Percentiles rank a stretch among this genome's conserved stretches.
Evolutionary conservation across 2,888 invertebrate genomes (phyloP).

Genomic region (Rhamnusium bicolor): DNA sequence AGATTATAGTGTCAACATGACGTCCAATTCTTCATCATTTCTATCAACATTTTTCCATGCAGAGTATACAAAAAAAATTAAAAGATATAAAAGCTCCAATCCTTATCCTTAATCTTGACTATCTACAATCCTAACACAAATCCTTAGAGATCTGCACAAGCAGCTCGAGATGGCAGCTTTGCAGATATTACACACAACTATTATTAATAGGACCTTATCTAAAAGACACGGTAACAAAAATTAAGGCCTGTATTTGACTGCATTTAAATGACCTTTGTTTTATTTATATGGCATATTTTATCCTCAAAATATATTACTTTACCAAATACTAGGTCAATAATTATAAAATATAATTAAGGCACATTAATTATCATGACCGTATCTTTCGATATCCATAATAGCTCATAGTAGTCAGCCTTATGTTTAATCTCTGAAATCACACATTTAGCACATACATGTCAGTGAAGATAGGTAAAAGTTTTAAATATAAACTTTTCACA

Average conservation of each 20-base stretch:
- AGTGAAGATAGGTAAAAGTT: slow-evolving; percentile 45
- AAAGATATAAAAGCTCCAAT: slow-evolving; percentile 56
- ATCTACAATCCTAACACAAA: slow-evolving; percentile 69
- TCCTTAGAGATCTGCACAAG: slow-evolving; percentile 58
- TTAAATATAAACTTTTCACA: slow-evolving; percentile 48
- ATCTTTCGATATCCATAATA: slow-evolving; percentile 54
- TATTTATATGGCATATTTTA: slow-evolving; percentile 2
- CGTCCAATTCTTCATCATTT: neutral
- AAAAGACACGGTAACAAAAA: slow-evolving; percentile 53
- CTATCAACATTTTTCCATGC: slow-evolving; percentile 46
- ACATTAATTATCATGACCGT: slow-evolving; percentile 48
- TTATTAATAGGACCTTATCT: slow-evolving; percentile 47
- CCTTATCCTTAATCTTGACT: slow-evolving; percentile 56
- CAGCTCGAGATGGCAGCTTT: slow-evolving; percentile 38
- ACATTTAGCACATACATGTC: slow-evolving; percentile 62
- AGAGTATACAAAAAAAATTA: slow-evolving; percentile 49
- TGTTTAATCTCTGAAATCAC: slow-evolving; percentile 62
- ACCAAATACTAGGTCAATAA: neutral
- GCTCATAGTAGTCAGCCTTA: slow-evolving; percentile 67
- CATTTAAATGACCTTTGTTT: neutral
- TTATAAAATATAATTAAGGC: slow-evolving; percentile 26
- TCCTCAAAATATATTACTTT: neutral
- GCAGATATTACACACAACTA: slow-evolving; percentile 62
- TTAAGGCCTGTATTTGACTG: slow-evolving; percentile 43
- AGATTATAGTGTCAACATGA: neutral